These are phyloP conservation scores for Rhimphoctona megacephalus DNA, from an alignment of 2,888 invertebrate genomes.

Conservation along the genomic window DNA sequence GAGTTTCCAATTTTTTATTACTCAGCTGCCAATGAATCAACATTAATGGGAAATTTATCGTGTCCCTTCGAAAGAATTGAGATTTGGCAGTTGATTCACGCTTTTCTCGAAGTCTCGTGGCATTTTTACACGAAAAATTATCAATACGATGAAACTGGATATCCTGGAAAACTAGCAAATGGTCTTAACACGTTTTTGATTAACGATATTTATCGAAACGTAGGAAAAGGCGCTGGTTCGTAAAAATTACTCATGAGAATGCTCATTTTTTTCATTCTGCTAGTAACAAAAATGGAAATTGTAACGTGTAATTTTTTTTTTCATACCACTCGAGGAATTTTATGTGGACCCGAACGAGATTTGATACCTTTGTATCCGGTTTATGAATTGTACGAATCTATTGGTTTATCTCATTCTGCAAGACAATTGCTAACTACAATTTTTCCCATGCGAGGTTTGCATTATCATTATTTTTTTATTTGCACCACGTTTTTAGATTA, in stretches of 20 bases:
- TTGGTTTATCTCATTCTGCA: conserved; percentile 86
- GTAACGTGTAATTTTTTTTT: background rate
- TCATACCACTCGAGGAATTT: conserved; percentile 54
- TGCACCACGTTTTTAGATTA: background rate
- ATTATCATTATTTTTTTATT: background rate
- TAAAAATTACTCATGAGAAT: background rate
- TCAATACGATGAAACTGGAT: conserved; percentile 83
- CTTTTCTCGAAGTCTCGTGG: conserved; percentile 86
- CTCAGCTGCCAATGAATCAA: conserved; percentile 69
- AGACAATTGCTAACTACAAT: conserved; percentile 84
- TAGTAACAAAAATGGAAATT: background rate
- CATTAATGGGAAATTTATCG: conserved; percentile 84
- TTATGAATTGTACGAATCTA: conserved; percentile 84
- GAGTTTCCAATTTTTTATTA: background rate
- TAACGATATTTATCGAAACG: conserved; percentile 84
- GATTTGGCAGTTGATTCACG: conserved; percentile 88
- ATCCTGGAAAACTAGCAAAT: conserved; percentile 85
- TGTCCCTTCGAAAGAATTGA: conserved; percentile 88
- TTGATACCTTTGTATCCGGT: conserved; percentile 85
- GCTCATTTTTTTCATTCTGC: background rate
- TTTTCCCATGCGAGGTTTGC: conserved; percentile 59
- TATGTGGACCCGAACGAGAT: conserved; percentile 72
- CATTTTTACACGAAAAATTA: conserved; percentile 84
- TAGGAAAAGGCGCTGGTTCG: conserved; percentile 84
- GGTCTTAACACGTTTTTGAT: conserved; percentile 87